phyloP scores from a whole-genome alignment of 1,140 invertebrate species.

The Globodera rostochiensis region DNA sequence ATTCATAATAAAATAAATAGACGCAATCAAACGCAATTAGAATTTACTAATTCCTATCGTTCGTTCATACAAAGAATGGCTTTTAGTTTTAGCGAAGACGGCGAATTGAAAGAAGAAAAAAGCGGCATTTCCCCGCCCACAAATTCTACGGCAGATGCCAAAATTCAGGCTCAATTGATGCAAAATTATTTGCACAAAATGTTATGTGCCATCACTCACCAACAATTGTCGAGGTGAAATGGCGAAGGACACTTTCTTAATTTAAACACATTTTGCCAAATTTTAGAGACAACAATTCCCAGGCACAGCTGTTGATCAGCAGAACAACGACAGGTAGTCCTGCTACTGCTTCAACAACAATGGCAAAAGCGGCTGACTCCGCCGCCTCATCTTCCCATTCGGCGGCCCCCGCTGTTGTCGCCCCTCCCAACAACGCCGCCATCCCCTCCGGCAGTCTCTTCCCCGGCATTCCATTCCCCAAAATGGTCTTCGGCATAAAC shows the following conservation, averaged over 20 bases:
- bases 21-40: no score
- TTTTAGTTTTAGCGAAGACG: not conserved
- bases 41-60: no score
- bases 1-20: no score
- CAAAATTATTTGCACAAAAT: conserved; percentile 17
- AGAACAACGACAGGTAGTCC: not conserved
- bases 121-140: not conserved
- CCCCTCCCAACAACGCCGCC: not conserved
- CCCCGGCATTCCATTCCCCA: conserved; percentile 6
- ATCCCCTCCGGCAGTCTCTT: conserved; percentile 2
- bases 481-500: conserved; percentile 2
- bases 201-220: not conserved
- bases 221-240: not conserved
- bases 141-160: not conserved
- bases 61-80: no score
- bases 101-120: not conserved
- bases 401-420: no score
- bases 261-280: not conserved
- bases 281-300: not conserved
- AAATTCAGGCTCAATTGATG: not conserved
- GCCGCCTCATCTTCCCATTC: not conserved
- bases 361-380: not conserved
- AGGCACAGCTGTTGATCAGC: not conserved
- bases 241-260: not conserved
- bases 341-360: not conserved